Conservation (phyloP, 2,888 invertebrate species). For the Bugulina stolonifera region DNA sequence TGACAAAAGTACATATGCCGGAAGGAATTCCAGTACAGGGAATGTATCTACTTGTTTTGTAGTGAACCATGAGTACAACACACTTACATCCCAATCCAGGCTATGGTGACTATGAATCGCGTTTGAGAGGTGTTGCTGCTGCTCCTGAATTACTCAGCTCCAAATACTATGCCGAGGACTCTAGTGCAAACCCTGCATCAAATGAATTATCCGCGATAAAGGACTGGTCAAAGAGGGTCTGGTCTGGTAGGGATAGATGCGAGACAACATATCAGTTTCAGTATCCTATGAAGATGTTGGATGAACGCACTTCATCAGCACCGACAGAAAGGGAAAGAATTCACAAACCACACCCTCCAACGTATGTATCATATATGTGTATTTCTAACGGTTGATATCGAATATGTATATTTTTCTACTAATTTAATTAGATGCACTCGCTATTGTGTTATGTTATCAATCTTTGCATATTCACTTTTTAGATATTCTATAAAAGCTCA, state of each 20-base stretch:
- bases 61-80: slow-evolving; percentile 2
- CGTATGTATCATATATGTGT: too few species aligned
- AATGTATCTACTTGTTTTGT: too few species aligned
- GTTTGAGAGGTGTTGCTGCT: not conserved
- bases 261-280: slow-evolving; percentile 24
- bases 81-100: slow-evolving; percentile 20
- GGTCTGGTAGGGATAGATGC: slow-evolving; percentile 11
- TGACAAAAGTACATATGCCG: too few species aligned
- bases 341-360: slow-evolving; percentile 45
- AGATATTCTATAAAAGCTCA: too few species aligned
- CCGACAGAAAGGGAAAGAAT: slow-evolving; percentile 39
- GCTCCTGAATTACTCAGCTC: slow-evolving; percentile 9
- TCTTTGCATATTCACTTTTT: too few species aligned
- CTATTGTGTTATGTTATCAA: too few species aligned
- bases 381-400: too few species aligned
- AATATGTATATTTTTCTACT: too few species aligned
- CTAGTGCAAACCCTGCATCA: not conserved
- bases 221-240: slow-evolving; percentile 16
- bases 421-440: too few species aligned
- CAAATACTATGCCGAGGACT: not conserved
- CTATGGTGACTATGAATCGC: slow-evolving; percentile 5
- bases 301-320: slow-evolving; percentile 31
- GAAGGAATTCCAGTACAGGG: too few species aligned
- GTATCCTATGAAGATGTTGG: slow-evolving; percentile 30
- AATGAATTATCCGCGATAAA: slow-evolving; percentile 2